Evolutionary conservation across 1,140 invertebrate genomes (phyloP), one percentile per base, ranked within the genome.

Genomic region (Drosophila suzukii): DNA sequence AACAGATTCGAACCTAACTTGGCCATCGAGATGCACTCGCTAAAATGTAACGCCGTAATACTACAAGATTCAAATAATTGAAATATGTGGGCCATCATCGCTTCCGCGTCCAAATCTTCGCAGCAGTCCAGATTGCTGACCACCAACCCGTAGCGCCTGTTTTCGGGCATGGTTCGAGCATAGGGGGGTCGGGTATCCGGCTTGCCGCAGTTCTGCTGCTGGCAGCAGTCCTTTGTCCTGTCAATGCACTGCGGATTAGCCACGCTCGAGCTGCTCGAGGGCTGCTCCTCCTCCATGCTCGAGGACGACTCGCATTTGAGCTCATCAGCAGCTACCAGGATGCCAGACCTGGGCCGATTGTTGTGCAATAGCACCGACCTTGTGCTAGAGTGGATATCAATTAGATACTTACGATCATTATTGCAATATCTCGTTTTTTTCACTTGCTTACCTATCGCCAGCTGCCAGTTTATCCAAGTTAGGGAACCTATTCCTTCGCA

Each of bases 51-150:
- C 0, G 38, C n/a, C 20, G 7, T 3, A 3, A 32, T 50, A 13
- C 10, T n/a, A 0, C 20, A 43, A 0, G 39, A 46, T 10, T 63
- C 46, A 6, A 79, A 73, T 0, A 73, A 30, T 3, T 24, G 13
- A 13, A 54, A 61, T 4, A 79, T 78, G 39, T 79, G 75, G 1
- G 4, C 41, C 38, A 79, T 55, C 7, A 78, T 38, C 5, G 41
- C 60, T 4, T 38, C 8, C 1, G 27, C 11, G 6, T 78, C 61
- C 10, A 58, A 17, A 8, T 44, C 12, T 0, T 66, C 38, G 1
- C 51, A 43, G 8, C 17, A n/a, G 17, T 58, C 38, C 3, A 58
- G 24, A 10, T 61, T 60, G 13, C 57, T 49, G 1, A 79, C 73
- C 5, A 78, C 53, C n/a, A 79, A 8, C 0, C 56, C 43, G 38